These are phyloP conservation scores for Hemicordylus capensis DNA, from an alignment of 2,113 vertebrate genomes.

Conservation along the genomic window DNA sequence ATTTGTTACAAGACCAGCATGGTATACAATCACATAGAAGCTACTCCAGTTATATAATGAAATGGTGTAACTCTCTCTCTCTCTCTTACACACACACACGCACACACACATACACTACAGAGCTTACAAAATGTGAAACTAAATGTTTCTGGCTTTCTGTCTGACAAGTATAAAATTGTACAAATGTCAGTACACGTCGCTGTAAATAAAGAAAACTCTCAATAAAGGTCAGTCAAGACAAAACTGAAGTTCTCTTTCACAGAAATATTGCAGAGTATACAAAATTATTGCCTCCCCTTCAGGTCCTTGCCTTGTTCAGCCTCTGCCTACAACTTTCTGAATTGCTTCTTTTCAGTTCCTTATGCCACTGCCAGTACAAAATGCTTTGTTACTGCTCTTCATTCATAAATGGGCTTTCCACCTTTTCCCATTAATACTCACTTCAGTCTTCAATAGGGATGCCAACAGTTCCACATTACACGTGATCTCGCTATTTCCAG, in stretches of 20 bases:
- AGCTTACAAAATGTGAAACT: constrained; percentile 42
- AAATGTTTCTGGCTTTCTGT: constrained; percentile 59
- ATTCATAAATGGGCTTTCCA: neutral
- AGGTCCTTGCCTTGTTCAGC: constrained; percentile 28
- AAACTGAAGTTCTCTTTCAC: constrained; percentile 58
- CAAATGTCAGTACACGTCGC: constrained; percentile 67
- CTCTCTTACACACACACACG: neutral
- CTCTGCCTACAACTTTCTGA: constrained; percentile 45
- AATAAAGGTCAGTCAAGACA: constrained; percentile 68
- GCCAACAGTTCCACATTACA: too few relatives aligned
- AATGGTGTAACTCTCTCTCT: neutral
- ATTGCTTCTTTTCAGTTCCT: constrained; percentile 23
- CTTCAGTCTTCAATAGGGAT: too few relatives aligned
- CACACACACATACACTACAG: neutral
- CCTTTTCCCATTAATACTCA: neutral
- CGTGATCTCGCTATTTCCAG: too few relatives aligned
- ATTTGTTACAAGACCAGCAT: neutral
- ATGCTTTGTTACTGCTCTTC: constrained; percentile 24
- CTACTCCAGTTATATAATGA: neutral
- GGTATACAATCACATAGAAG: neutral
- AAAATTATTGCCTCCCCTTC: constrained; percentile 63
- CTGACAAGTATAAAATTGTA: constrained; percentile 63
- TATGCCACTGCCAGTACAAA: constrained; percentile 38
- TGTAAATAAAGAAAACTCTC: constrained; percentile 67
- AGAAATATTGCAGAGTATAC: constrained; percentile 57